phyloP scores from a whole-genome alignment of 2,797 vertebrate genomes.

The Falco columbarius region DNA sequence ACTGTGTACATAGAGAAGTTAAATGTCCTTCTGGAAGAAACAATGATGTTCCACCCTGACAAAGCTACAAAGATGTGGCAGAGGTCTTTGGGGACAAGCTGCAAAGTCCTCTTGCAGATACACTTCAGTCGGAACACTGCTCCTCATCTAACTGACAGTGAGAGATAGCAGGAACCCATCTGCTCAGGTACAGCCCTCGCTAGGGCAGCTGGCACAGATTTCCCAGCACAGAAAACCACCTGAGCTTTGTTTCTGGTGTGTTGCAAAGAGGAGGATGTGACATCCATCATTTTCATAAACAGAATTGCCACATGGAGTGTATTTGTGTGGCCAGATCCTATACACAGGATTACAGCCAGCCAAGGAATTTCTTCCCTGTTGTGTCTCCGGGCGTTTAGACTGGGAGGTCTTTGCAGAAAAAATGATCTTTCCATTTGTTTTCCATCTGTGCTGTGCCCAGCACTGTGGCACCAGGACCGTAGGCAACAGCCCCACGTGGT shows the following conservation, averaged over 20 bases:
- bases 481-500: neutral
- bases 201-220: constrained; percentile 14
- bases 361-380: constrained; percentile 48
- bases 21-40: neutral
- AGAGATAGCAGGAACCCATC: neutral
- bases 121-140: neutral
- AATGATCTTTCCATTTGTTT: constrained; percentile 45
- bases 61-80: neutral
- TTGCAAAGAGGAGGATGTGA: neutral
- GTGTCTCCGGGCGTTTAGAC: constrained; percentile 1
- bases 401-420: constrained; percentile 46
- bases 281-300: constrained; percentile 43
- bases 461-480: constrained; percentile 1
- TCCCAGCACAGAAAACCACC: neutral
- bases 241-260: constrained; percentile 22
- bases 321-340: constrained; percentile 39
- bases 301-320: neutral
- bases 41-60: neutral
- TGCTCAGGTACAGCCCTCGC: constrained; percentile 1
- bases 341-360: neutral
- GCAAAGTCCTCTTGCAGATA: neutral
- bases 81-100: neutral
- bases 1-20: neutral
- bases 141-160: neutral
- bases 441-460: neutral